Evolutionary conservation across 2,113 vertebrate species (phyloP).

Genomic region (Neoarius graeffei): DNA sequence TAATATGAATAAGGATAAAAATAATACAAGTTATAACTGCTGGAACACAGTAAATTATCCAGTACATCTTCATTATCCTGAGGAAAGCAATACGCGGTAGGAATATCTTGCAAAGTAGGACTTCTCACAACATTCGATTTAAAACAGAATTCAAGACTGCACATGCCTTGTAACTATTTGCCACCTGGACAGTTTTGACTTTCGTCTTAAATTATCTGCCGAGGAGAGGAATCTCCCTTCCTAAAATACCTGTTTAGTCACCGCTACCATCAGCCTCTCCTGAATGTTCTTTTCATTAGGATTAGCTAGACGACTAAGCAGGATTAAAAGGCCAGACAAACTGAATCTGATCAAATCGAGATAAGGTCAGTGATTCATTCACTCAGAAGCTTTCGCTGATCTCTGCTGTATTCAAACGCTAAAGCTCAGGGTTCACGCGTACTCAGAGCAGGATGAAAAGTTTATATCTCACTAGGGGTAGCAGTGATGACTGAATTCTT

Average conservation of each 20-base stretch:
- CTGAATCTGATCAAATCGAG: conserved; percentile 2
- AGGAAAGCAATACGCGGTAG: neutral
- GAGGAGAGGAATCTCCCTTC: conserved; percentile 6
- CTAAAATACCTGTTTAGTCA: neutral
- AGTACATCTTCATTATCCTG: neutral
- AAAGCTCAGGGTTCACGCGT: neutral
- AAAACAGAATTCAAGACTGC: conserved; percentile 13
- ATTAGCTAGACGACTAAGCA: neutral
- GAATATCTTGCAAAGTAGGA: neutral
- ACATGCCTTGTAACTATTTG: neutral
- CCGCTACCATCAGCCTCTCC: neutral
- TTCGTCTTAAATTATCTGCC: neutral
- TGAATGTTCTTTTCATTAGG: neutral
- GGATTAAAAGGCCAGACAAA: conserved; percentile 24
- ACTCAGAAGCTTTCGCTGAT: neutral
- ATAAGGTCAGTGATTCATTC: neutral
- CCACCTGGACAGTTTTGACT: neutral
- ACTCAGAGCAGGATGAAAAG: neutral
- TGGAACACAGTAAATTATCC: neutral
- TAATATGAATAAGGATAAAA: conserved; percentile 22
- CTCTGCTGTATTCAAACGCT: neutral
- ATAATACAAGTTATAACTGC: neutral
- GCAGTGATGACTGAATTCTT: neutral
- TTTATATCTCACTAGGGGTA: neutral
- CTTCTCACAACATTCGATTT: neutral